Percentiles rank a stretch among this genome's conserved stretches.
phyloP scores from a whole-genome alignment of 1,140 invertebrate species.

The Nebria ingens region DNA sequence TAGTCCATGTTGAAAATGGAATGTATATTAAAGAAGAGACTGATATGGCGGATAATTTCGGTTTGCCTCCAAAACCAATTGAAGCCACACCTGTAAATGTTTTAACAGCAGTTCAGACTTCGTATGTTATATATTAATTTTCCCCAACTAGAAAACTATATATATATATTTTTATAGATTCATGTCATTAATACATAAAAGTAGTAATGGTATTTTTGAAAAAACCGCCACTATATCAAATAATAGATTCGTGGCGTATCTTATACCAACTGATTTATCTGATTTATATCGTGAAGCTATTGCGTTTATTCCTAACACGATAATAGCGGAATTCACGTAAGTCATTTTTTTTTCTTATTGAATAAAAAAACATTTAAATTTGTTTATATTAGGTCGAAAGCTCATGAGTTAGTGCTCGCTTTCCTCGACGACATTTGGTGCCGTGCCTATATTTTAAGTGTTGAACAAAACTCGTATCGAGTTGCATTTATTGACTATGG shows the following conservation, averaged over 20 bases:
- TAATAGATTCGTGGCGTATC: background rate
- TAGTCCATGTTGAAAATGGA: background rate
- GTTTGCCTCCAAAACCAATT: too few species aligned
- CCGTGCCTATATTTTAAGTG: background rate
- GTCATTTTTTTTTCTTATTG: too few species aligned
- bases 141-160: background rate
- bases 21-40: background rate
- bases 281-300: background rate
- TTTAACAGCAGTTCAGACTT: background rate
- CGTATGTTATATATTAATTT: background rate
- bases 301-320: background rate
- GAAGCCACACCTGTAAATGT: too few species aligned
- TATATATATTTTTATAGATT: background rate
- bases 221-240: background rate
- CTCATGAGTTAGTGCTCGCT: background rate
- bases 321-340: background rate
- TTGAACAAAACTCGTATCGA: background rate
- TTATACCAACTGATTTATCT: background rate
- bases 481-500: background rate
- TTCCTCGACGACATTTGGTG: background rate
- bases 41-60: too few species aligned
- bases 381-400: background rate
- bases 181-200: background rate
- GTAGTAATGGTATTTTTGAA: background rate
- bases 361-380: too few species aligned